A percentile compares a stretch with the other conserved stretches of the same genome.
phyloP scores from a whole-genome alignment of 2,888 invertebrate genomes.

The Agrochola lota region DNA sequence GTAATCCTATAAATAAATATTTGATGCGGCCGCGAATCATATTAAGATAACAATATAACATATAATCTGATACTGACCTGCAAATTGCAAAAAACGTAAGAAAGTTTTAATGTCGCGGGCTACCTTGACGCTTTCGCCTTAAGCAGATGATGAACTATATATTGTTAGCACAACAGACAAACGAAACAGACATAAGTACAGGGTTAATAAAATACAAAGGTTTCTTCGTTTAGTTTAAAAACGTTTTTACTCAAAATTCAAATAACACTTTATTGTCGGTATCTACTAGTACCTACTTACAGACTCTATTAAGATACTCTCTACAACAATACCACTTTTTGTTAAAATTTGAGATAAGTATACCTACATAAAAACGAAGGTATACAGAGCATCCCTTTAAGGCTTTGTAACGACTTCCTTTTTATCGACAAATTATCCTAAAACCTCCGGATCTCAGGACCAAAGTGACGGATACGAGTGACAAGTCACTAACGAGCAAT shows the following conservation, averaged over 20 bases:
- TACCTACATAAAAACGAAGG: conserved; percentile 2
- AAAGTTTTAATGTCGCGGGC: too few relatives aligned
- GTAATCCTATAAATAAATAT: too few relatives aligned
- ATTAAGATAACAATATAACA: too few relatives aligned
- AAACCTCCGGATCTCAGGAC: conserved; percentile 14
- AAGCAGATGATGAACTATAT: neutral
- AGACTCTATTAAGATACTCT: neutral
- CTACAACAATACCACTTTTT: neutral
- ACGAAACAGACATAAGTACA: neutral
- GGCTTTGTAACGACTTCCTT: conserved; percentile 23
- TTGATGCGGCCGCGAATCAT: too few relatives aligned
- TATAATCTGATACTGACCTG: too few relatives aligned
- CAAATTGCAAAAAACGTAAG: too few relatives aligned
- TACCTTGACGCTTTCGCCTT: too few relatives aligned
- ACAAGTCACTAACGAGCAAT: conserved; percentile 47
- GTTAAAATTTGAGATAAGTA: neutral
- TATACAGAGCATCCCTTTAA: neutral
- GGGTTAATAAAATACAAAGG: neutral
- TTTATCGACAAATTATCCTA: conserved; percentile 53
- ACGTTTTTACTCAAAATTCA: neutral
- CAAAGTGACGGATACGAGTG: conserved; percentile 44
- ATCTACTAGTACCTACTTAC: neutral
- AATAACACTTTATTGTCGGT: neutral
- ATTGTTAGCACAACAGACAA: too few relatives aligned
- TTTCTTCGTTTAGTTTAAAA: neutral